Evolutionary conservation across 2,888 invertebrate species (phyloP).

Genomic region (Nipponacmea schrenckii): DNA sequence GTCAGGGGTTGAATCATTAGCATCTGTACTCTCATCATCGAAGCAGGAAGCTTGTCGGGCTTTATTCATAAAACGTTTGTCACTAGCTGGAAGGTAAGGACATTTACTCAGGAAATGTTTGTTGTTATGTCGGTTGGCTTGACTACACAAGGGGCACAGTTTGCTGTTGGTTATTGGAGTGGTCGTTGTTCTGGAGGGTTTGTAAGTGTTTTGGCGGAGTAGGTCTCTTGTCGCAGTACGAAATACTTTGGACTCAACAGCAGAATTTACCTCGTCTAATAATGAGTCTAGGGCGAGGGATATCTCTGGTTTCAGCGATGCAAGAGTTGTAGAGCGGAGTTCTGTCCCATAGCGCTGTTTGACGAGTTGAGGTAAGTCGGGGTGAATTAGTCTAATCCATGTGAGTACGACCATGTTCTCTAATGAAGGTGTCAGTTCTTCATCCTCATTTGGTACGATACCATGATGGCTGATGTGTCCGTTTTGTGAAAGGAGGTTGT

Average conservation of each 20-base stretch:
- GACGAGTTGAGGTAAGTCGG: conserved; percentile 19
- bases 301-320: conserved; percentile 30
- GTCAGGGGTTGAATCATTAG: background rate
- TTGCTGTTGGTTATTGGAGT: background rate
- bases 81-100: conserved; percentile 20
- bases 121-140: conserved; percentile 17
- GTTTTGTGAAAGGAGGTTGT: conserved; percentile 23
- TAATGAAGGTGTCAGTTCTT: conserved; percentile 18
- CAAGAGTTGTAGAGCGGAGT: conserved; percentile 22
- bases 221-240: background rate
- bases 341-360: conserved; percentile 30
- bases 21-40: conserved; percentile 9
- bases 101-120: conserved; percentile 28
- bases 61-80: conserved; percentile 17
- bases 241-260: background rate
- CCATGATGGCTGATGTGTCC: background rate
- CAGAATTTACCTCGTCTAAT: conserved; percentile 11
- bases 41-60: conserved; percentile 6
- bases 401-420: conserved; percentile 22
- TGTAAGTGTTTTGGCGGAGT: background rate
- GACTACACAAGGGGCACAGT: conserved; percentile 28
- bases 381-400: conserved; percentile 24
- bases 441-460: conserved; percentile 16
- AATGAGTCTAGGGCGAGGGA: conserved; percentile 22
- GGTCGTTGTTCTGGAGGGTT: background rate